Evolutionary conservation across 2,113 vertebrate genomes (phyloP).

Genomic region (Aphyosemion australe): DNA sequence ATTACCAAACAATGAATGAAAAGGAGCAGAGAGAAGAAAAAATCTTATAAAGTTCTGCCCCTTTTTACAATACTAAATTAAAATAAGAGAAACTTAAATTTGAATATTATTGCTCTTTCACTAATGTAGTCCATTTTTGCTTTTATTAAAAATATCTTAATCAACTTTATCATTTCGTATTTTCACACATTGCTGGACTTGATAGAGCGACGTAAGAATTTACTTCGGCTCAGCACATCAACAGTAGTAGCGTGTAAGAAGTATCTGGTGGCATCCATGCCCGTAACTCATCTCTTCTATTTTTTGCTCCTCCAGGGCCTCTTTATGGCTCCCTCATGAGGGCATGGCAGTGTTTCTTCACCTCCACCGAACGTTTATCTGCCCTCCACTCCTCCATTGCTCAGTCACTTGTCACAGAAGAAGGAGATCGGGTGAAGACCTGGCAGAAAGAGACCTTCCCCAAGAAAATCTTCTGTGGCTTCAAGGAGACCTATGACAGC

Average conservation of each 20-base stretch:
- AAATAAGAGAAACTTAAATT: no score
- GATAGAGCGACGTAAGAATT: no score
- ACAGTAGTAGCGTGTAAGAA: neutral
- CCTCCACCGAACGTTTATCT: constrained; percentile 81
- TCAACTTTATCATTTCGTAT: no score
- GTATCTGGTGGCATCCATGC: neutral
- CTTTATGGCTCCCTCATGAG: constrained; percentile 84
- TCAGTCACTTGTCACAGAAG: constrained; percentile 78
- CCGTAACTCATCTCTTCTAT: constrained; percentile 49
- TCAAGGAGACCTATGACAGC: constrained; percentile 80
- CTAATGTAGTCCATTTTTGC: no score
- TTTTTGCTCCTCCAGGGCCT: constrained; percentile 70
- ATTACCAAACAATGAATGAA: no score
- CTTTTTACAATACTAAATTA: no score
- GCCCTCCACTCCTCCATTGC: constrained; percentile 80
- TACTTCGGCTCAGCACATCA: no score
- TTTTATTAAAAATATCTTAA: no score
- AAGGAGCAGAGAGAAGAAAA: no score
- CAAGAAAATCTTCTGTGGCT: constrained; percentile 83
- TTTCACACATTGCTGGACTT: no score
- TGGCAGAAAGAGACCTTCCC: constrained; percentile 85
- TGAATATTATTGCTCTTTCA: no score
- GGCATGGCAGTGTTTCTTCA: constrained; percentile 86
- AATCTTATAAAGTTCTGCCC: no score
- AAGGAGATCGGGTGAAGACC: constrained; percentile 75